Evolutionary conservation across 53 echinoderm and acorn worm species (phyloP).

Genomic region (Apostichopus leukothele): DNA sequence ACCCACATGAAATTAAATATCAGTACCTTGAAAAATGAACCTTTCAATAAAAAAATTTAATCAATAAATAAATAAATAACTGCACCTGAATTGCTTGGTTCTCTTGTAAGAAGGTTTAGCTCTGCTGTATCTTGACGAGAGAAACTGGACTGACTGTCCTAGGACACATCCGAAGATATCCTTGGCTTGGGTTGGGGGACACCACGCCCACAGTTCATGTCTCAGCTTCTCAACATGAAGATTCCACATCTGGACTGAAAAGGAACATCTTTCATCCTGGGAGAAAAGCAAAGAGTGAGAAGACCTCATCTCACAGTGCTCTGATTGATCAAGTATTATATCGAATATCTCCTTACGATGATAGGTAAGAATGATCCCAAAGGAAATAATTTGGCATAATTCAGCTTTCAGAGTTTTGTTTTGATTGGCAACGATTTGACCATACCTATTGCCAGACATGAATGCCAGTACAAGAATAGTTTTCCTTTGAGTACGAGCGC

Average conservation of each 20-base stretch:
- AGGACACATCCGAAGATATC: constrained; percentile 67
- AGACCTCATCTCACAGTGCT: not conserved
- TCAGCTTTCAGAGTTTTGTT: no score
- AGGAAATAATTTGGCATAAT: no score
- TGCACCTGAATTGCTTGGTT: constrained; percentile 84
- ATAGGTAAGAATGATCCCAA: no score
- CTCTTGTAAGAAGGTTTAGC: constrained; percentile 94
- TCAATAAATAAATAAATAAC: not conserved
- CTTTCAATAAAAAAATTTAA: no score
- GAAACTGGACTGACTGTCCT: constrained; percentile 64
- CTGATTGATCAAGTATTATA: no score
- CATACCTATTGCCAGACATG: no score
- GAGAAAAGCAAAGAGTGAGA: not conserved
- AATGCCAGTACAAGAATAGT: no score
- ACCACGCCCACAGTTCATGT: constrained; percentile 69
- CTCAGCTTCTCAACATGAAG: constrained; percentile 71
- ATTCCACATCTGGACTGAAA: constrained; percentile 96
- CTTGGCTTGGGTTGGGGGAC: constrained; percentile 63
- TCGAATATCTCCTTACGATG: no score
- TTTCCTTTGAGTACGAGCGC: no score
- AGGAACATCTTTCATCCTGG: constrained; percentile 94
- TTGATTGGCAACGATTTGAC: no score
- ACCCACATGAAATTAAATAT: no score
- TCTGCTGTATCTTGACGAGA: constrained; percentile 79
- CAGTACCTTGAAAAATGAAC: no score